Percentiles rank a stretch among this genome's conserved stretches.
phyloP scores from a whole-genome alignment of 2,113 vertebrate species.

The Peromyscus californicus region DNA sequence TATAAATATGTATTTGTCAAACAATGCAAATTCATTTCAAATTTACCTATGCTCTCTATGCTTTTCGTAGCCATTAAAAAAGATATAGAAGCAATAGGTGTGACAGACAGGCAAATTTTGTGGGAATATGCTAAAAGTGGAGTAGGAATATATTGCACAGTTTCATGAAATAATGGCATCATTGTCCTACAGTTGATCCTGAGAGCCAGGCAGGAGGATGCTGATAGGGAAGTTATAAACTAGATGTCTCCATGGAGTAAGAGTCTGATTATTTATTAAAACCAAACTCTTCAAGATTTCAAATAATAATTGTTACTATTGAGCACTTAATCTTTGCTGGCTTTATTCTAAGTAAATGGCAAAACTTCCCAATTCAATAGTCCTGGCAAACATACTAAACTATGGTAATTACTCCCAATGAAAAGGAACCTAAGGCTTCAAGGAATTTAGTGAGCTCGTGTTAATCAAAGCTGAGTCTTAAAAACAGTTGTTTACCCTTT shows the following conservation, averaged over 20 bases:
- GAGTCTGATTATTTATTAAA: neutral
- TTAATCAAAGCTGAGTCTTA: neutral
- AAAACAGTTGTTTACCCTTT: neutral
- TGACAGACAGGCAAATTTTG: neutral
- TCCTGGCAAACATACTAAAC: conserved; percentile 21
- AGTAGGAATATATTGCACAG: neutral
- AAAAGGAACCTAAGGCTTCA: neutral
- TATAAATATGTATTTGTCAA: neutral
- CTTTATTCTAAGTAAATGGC: neutral
- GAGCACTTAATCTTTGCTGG: neutral
- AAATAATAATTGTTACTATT: conserved; percentile 13
- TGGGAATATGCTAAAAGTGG: neutral
- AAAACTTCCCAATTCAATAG: neutral
- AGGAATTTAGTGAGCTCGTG: neutral
- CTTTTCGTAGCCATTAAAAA: neutral
- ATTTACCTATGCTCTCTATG: neutral
- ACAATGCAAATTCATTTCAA: conserved; percentile 26
- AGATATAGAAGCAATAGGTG: conserved; percentile 24
- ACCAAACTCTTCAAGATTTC: neutral
- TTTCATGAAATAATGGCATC: neutral
- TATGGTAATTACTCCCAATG: neutral
- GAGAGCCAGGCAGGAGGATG: neutral
- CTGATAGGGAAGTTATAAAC: neutral
- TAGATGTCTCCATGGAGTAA: neutral
- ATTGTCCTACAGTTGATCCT: neutral